These are phyloP conservation scores for Bungarus multicinctus DNA, from an alignment of 2,113 vertebrate species.

Conservation along the genomic window DNA sequence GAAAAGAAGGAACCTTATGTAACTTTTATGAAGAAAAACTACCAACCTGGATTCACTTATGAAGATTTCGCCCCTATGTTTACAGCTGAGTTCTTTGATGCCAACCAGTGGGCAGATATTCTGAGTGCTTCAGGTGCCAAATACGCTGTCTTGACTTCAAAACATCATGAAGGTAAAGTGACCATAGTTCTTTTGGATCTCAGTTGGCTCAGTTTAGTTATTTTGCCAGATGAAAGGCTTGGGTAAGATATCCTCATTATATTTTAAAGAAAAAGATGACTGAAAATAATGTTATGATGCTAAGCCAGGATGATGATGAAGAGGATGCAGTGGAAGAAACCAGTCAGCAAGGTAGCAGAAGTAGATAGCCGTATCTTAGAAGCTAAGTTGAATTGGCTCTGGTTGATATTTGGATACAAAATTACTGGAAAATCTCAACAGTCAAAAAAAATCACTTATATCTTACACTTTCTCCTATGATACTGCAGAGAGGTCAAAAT, in stretches of 20 bases:
- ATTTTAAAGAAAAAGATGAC: neutral
- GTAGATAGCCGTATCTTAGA: neutral
- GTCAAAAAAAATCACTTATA: neutral
- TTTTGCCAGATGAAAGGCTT: conserved; percentile 14
- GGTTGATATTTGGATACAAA: neutral
- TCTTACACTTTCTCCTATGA: neutral
- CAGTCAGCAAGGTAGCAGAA: neutral
- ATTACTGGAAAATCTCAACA: neutral
- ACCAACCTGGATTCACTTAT: conserved; percentile 85
- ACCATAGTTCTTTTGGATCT: neutral
- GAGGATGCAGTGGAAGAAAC: neutral
- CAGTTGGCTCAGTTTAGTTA: neutral
- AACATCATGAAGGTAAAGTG: conserved; percentile 93
- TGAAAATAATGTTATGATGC: neutral
- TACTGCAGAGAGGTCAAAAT: neutral
- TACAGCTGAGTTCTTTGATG: conserved; percentile 87
- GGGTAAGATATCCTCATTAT: neutral
- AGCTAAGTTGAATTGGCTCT: neutral
- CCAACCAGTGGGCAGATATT: conserved; percentile 84
- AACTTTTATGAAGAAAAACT: conserved; percentile 88
- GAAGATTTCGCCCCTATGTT: conserved; percentile 88
- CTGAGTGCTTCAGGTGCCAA: conserved; percentile 89
- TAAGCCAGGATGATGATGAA: neutral
- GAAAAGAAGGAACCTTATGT: conserved; percentile 75
- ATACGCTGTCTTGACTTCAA: conserved; percentile 94